phyloP scores from a whole-genome alignment of 2,797 vertebrate genomes.

The Carcharodon carcharias region DNA sequence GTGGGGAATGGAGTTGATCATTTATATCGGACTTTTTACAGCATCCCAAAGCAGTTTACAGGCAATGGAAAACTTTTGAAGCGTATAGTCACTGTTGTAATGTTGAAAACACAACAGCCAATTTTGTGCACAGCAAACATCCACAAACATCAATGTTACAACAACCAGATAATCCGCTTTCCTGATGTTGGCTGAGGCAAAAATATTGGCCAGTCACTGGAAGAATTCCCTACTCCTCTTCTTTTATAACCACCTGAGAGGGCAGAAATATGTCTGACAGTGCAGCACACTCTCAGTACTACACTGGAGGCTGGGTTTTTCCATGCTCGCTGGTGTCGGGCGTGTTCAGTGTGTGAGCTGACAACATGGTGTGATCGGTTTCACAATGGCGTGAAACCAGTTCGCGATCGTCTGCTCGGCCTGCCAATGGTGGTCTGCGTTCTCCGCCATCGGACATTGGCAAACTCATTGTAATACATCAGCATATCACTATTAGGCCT shows the following conservation, averaged over 20 bases:
- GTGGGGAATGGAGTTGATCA: neutral
- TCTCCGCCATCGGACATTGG: no score
- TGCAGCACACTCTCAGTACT: neutral
- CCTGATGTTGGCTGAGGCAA: neutral
- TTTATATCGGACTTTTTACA: neutral
- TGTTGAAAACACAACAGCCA: neutral
- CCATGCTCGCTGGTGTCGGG: no score
- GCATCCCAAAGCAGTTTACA: neutral
- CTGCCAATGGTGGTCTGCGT: no score
- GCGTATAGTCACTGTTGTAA: neutral
- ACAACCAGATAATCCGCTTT: neutral
- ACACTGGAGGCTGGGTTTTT: neutral
- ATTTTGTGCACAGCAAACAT: neutral
- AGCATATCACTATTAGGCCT: no score
- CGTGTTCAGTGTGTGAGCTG: no score
- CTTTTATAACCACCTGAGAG: neutral
- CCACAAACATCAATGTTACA: neutral
- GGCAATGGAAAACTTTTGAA: neutral
- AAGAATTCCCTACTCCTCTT: neutral
- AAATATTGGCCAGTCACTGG: neutral
- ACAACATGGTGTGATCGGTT: no score
- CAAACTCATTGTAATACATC: no score
- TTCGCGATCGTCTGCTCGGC: no score
- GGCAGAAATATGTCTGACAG: neutral
- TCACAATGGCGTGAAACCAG: no score